Conservation (phyloP, 2,113 vertebrate species). For the Apus apus region DNA sequence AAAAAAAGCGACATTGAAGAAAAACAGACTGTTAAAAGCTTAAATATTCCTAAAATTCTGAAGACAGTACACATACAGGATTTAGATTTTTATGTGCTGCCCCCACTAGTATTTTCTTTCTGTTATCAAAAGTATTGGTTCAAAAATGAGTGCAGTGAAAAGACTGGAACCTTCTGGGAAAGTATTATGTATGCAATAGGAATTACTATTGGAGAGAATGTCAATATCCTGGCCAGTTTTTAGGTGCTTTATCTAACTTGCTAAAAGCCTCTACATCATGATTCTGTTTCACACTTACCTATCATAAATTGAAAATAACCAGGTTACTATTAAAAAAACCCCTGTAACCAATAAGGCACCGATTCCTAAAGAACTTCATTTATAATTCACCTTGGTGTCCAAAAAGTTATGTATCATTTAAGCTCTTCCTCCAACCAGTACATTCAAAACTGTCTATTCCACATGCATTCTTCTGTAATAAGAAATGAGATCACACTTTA, state of each 20-base stretch:
- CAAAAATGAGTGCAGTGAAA: not conserved
- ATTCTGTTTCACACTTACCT: not conserved
- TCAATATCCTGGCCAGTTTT: not conserved
- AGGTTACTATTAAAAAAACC: not conserved
- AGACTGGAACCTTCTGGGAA: not conserved
- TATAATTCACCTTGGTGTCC: not conserved
- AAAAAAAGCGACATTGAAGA: not conserved
- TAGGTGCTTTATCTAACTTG: not conserved
- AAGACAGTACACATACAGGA: not conserved
- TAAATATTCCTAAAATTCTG: not conserved
- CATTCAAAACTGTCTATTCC: not conserved
- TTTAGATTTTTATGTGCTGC: not conserved
- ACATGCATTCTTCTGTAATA: not conserved
- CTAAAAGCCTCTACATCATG: not conserved
- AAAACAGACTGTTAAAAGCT: not conserved
- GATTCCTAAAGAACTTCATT: not conserved
- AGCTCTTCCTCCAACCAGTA: not conserved
- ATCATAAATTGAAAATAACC: not conserved
- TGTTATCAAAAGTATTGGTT: not conserved
- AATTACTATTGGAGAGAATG: not conserved
- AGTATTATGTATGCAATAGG: not conserved
- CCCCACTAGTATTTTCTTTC: not conserved
- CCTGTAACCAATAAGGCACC: not conserved
- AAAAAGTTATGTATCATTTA: not conserved
- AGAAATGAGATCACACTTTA: not conserved